Percentiles rank a stretch among this genome's conserved stretches.
Evolutionary conservation across 2,888 invertebrate species (phyloP).

Genomic region (Gymnoscelis rufifasciata): DNA sequence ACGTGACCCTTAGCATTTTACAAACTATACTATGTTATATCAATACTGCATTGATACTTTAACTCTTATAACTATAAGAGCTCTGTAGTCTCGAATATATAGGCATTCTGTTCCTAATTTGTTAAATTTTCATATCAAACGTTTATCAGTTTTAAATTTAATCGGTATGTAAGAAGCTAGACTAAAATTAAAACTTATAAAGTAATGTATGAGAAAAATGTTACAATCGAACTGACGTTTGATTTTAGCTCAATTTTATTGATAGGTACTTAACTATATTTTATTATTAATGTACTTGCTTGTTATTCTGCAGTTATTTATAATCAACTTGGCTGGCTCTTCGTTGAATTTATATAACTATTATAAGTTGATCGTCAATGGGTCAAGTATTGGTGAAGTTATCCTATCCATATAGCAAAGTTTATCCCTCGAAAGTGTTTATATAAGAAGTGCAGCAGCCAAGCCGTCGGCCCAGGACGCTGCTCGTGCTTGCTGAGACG

Average conservation of each 20-base stretch:
- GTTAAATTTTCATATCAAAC: conserved; percentile 20
- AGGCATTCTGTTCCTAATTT: conserved; percentile 20
- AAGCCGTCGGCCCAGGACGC: conserved; percentile 1
- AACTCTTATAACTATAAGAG: conserved; percentile 8
- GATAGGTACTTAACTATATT: conserved; percentile 59
- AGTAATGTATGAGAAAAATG: conserved; percentile 26
- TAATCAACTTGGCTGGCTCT: conserved; percentile 35
- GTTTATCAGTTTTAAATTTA: conserved; percentile 15
- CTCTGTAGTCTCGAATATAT: conserved; percentile 13
- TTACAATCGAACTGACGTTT: conserved; percentile 43
- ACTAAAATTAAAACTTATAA: conserved; percentile 17
- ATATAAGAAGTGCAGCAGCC: conserved; percentile 9
- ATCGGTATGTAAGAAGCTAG: not conserved
- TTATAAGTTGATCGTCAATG: too few species aligned
- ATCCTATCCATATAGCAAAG: too few species aligned
- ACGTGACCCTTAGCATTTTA: conserved; percentile 11
- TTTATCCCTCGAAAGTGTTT: too few species aligned
- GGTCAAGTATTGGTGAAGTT: too few species aligned
- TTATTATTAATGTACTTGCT: conserved; percentile 59
- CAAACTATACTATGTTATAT: conserved; percentile 22
- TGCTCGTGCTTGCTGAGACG: conserved; percentile 2
- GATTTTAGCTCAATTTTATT: conserved; percentile 75
- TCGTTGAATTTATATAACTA: not conserved
- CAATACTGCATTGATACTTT: conserved; percentile 20
- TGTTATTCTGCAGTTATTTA: conserved; percentile 56